Evolutionary conservation across 2,113 vertebrate species (phyloP).

Genomic region (Tauraco erythrolophus): DNA sequence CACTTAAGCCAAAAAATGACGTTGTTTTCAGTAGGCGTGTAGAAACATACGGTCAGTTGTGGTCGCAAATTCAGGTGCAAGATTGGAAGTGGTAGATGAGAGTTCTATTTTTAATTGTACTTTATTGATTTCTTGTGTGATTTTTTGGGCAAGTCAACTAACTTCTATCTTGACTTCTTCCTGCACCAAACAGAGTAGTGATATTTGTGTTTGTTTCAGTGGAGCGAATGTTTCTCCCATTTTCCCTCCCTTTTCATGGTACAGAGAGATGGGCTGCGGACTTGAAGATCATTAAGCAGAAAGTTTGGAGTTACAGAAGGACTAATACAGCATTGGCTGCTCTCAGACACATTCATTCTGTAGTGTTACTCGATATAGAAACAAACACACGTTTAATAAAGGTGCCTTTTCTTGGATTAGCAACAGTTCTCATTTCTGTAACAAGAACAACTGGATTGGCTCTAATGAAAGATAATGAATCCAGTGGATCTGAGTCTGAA

Average conservation of each 20-base stretch:
- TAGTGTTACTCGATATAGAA: neutral
- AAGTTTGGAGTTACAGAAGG: neutral
- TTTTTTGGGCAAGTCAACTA: neutral
- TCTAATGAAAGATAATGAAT: neutral
- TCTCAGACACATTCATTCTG: neutral
- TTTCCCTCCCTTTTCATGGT: neutral
- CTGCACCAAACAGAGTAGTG: neutral
- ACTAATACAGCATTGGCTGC: neutral
- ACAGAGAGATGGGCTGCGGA: neutral
- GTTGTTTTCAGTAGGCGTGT: neutral
- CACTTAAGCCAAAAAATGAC: neutral
- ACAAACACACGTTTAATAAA: neutral
- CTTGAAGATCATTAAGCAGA: neutral
- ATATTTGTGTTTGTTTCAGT: neutral
- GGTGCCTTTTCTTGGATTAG: neutral
- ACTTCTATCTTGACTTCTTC: neutral
- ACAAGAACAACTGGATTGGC: neutral
- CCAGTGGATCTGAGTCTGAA: neutral
- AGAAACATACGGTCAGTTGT: neutral
- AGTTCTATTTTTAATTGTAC: neutral
- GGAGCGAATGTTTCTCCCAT: neutral
- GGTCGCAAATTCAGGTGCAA: neutral
- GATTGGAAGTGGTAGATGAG: neutral
- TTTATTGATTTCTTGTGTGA: neutral
- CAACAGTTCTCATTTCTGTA: neutral